Conservation (phyloP, 2,888 invertebrate genomes). For the Drosophila mercatorum region DNA sequence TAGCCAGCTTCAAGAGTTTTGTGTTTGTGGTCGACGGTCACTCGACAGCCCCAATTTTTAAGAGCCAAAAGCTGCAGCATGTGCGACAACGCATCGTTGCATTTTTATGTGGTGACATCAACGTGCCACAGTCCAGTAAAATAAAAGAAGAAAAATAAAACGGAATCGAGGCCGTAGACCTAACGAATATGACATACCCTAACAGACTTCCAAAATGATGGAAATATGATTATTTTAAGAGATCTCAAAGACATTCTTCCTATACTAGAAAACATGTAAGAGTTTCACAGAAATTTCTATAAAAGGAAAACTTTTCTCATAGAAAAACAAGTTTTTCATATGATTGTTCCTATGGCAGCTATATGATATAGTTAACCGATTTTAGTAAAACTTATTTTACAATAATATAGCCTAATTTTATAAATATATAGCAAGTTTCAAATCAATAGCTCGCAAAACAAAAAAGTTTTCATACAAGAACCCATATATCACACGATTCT, state of each 20-base stretch:
- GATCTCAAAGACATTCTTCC: background rate
- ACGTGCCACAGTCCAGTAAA: conserved; percentile 54
- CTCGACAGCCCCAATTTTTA: conserved; percentile 58
- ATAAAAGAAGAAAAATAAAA: conserved; percentile 17
- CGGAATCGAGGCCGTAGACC: background rate
- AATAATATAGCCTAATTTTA: too few relatives aligned
- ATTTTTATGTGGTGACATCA: conserved; percentile 63
- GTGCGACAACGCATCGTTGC: conserved; percentile 63
- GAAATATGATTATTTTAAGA: background rate
- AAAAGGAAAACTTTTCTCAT: background rate
- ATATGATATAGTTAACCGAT: background rate
- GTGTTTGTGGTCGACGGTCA: conserved; percentile 59
- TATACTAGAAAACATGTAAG: background rate
- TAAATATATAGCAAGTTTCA: too few relatives aligned
- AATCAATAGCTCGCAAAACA: background rate
- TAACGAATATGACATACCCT: conserved; percentile 9
- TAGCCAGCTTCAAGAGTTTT: conserved; percentile 46
- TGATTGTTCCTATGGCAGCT: background rate
- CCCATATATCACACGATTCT: background rate
- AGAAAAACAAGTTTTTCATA: background rate
- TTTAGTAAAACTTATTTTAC: background rate
- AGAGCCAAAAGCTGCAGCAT: conserved; percentile 61
- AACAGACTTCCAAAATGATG: background rate
- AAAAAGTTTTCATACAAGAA: background rate
- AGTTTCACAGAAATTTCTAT: background rate